phyloP scores from a whole-genome alignment of 1,140 invertebrate species.

The Ips typographus region DNA sequence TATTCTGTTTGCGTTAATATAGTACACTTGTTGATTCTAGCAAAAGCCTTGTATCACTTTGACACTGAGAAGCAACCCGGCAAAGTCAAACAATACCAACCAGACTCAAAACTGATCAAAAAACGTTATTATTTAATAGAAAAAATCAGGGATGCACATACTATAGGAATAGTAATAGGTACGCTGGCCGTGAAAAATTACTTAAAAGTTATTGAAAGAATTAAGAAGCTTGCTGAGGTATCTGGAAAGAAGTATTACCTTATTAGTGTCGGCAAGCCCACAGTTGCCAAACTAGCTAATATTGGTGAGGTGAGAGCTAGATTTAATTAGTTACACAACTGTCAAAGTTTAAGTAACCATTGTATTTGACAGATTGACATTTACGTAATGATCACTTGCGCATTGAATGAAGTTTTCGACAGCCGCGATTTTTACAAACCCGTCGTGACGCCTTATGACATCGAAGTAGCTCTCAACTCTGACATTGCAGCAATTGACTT shows the following conservation, averaged over 20 bases:
- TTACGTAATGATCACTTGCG: constrained; percentile 88
- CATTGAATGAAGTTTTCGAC: constrained; percentile 82
- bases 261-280: constrained; percentile 90
- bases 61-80: constrained; percentile 50
- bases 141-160: constrained; percentile 83
- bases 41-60: constrained; percentile 56
- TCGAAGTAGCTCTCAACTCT: constrained; percentile 79
- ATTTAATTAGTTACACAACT: not conserved
- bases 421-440: constrained; percentile 86
- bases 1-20: not conserved
- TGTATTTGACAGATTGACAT: constrained; percentile 73
- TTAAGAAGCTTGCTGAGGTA: constrained; percentile 71
- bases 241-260: constrained; percentile 85
- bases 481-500: constrained; percentile 56
- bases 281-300: constrained; percentile 90
- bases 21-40: constrained; percentile 40
- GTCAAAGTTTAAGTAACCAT: not conserved
- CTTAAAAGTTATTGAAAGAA: constrained; percentile 69
- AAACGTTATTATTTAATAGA: constrained; percentile 82
- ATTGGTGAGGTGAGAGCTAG: constrained; percentile 72
- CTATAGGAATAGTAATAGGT: constrained; percentile 85
- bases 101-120: constrained; percentile 67
- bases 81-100: constrained; percentile 50
- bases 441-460: constrained; percentile 88
- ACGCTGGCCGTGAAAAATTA: constrained; percentile 84